Percentiles rank a stretch among this genome's conserved stretches.
These are phyloP conservation scores for Eulemur coronatus DNA, from an alignment of 2,797 vertebrate species.

Conservation along the genomic window DNA sequence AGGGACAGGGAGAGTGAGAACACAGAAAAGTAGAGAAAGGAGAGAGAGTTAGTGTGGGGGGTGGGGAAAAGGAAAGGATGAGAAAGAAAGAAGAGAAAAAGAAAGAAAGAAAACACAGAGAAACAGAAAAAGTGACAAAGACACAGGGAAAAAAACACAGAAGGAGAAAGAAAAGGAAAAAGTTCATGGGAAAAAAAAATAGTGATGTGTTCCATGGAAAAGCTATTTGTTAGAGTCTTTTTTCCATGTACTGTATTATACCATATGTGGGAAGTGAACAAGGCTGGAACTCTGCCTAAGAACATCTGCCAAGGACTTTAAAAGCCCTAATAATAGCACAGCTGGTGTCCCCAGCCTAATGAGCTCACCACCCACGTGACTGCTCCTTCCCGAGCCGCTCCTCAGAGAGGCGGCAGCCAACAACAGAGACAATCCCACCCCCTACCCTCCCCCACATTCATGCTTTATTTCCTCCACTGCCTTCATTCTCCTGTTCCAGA, in stretches of 20 bases:
- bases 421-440: not conserved
- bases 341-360: slow-evolving; percentile 83
- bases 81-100: not conserved
- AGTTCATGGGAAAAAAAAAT: not conserved
- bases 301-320: slow-evolving; percentile 82
- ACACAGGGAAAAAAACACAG: not conserved
- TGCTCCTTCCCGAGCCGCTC: not conserved
- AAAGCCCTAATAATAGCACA: slow-evolving; percentile 85
- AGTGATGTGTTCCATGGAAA: slow-evolving; percentile 43
- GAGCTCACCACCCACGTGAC: slow-evolving; percentile 81
- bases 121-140: not conserved
- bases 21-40: not conserved
- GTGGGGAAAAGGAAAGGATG: too few relatives aligned
- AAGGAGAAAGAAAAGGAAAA: not conserved
- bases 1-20: not conserved
- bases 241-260: slow-evolving; percentile 63
- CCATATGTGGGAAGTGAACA: slow-evolving; percentile 73
- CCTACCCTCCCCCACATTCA: not conserved
- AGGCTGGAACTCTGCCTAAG: slow-evolving; percentile 76
- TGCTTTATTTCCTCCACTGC: not conserved
- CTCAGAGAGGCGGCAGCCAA: not conserved
- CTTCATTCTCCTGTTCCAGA: not conserved
- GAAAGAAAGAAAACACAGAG: too few relatives aligned
- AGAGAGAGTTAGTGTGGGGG: not conserved
- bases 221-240: slow-evolving; percentile 47